phyloP scores from a whole-genome alignment of 2,113 vertebrate species.

The Pluvianellus socialis region DNA sequence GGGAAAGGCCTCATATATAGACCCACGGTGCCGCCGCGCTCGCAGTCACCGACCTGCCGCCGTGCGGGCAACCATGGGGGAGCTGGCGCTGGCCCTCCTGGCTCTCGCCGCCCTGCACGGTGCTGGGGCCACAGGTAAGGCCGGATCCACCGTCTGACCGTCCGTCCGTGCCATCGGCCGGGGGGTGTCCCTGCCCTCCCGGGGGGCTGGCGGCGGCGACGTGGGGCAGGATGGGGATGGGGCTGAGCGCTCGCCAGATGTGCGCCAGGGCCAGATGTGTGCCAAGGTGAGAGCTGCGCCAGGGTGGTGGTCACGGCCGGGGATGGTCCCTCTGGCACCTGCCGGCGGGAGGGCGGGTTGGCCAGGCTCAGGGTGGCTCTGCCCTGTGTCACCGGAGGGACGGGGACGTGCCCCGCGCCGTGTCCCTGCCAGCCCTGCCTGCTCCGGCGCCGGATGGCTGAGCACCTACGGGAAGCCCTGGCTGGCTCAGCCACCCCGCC shows the following conservation, averaged over 20 bases:
- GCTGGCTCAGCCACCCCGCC: neutral
- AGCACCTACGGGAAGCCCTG: neutral
- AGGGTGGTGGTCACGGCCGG: rapidly evolving
- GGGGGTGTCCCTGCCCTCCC: neutral
- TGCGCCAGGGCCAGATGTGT: neutral
- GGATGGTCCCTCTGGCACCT: neutral
- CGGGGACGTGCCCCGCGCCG: rapidly evolving
- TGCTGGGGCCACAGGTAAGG: neutral
- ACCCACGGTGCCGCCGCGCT: neutral
- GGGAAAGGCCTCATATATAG: slow-evolving; percentile 39
- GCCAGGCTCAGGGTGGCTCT: neutral
- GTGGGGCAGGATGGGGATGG: neutral
- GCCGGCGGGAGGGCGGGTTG: rapidly evolving
- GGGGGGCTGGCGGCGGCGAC: rapidly evolving
- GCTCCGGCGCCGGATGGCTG: rapidly evolving
- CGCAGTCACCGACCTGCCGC: neutral
- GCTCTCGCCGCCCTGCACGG: neutral
- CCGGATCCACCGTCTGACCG: rapidly evolving
- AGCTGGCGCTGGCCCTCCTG: neutral
- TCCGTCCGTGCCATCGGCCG: rapidly evolving
- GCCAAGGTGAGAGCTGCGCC: neutral
- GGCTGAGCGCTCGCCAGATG: neutral
- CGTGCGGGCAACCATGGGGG: neutral
- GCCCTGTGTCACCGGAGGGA: neutral
- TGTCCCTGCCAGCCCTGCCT: neutral